Percentiles rank a stretch among this genome's conserved stretches.
Conservation (phyloP, 92 coral and sea anemone species). For the Parazoanthus darwini region DNA sequence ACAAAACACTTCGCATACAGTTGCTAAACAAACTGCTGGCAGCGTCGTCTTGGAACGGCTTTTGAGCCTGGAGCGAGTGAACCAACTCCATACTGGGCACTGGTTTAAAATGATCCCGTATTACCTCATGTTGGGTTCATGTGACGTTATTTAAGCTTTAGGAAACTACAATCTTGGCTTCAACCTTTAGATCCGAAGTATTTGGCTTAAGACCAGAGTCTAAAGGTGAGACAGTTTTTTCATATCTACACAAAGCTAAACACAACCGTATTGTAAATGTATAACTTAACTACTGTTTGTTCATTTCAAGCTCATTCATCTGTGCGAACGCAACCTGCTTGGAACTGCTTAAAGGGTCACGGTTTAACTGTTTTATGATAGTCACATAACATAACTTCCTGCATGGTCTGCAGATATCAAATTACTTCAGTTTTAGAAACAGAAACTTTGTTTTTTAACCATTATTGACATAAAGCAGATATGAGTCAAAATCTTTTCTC, state of each 20-base stretch:
- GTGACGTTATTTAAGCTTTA: neutral
- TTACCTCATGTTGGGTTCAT: conserved; percentile 3
- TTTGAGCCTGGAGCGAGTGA: neutral
- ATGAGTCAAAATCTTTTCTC: neutral
- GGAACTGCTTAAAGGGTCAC: neutral
- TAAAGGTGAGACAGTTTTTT: conserved; percentile 3
- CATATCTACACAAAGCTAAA: neutral
- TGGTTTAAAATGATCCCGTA: neutral
- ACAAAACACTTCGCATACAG: neutral
- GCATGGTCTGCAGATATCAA: neutral
- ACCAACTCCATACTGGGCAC: neutral
- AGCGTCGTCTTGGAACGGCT: no score
- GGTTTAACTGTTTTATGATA: neutral
- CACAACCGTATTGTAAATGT: neutral
- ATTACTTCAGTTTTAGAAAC: neutral
- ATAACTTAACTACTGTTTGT: neutral
- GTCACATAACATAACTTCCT: no score
- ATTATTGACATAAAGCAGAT: neutral
- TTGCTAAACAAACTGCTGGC: neutral
- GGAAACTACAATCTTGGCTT: neutral
- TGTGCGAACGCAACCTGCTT: neutral
- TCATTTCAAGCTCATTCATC: neutral
- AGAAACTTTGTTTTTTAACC: neutral
- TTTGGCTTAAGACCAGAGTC: neutral
- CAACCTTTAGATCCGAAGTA: neutral